Evolutionary conservation across 2,888 invertebrate species (phyloP).

Genomic region (Anagyrus pseudococci): DNA sequence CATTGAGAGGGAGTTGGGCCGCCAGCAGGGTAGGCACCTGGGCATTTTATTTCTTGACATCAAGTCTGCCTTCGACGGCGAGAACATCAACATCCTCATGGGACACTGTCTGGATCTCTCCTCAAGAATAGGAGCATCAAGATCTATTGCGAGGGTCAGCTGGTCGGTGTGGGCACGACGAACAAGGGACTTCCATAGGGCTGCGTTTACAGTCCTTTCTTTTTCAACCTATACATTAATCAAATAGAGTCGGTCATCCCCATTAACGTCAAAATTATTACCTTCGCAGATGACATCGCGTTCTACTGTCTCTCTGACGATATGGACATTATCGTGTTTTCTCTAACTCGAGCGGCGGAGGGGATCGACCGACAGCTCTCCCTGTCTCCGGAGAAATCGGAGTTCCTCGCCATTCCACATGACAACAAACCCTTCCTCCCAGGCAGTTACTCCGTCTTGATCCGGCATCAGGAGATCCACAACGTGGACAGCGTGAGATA

Average conservation of each 20-base stretch:
- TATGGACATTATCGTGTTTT: too few relatives aligned
- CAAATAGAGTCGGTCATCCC: background rate
- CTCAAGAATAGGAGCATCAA: background rate
- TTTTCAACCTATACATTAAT: background rate
- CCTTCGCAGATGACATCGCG: background rate
- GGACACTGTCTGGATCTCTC: background rate
- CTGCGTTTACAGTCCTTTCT: background rate
- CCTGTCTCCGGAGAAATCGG: background rate
- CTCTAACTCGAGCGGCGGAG: too few relatives aligned
- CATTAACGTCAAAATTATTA: background rate
- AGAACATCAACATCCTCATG: background rate
- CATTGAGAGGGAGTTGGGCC: background rate
- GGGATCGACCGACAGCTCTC: background rate
- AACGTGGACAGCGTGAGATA: background rate
- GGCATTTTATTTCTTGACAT: background rate
- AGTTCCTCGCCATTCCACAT: background rate
- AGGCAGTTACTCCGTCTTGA: background rate
- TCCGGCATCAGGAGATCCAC: background rate
- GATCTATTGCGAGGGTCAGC: background rate
- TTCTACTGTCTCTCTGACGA: background rate
- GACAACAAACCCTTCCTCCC: background rate
- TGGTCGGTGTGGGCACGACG: background rate
- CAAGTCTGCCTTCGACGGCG: background rate
- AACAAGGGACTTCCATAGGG: background rate
- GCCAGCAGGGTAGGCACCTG: background rate